Evolutionary conservation across 2,113 vertebrate species (phyloP).

Genomic region (Xiphorhynchus elegans): DNA sequence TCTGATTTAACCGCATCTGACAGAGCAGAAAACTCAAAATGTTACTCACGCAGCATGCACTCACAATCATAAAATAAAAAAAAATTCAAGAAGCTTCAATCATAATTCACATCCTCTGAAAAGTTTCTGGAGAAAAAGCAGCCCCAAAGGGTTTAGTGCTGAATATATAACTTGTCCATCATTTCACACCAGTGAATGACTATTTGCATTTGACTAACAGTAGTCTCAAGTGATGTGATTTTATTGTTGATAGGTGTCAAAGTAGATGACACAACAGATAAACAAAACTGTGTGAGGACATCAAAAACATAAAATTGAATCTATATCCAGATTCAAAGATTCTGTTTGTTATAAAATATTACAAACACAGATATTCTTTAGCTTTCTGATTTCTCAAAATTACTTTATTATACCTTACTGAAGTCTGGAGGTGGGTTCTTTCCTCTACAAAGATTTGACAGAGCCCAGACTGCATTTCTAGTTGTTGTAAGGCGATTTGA

Average conservation of each 20-base stretch:
- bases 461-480: conserved; percentile 91
- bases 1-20: not conserved
- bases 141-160: not conserved
- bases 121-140: not conserved
- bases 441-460: conserved; percentile 92
- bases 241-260: not conserved
- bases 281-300: not conserved
- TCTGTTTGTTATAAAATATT: not conserved
- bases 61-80: not conserved
- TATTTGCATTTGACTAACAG: not conserved
- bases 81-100: not conserved
- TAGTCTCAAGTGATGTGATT: not conserved
- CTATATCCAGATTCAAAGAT: not conserved
- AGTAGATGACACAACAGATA: not conserved
- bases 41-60: not conserved
- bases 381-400: not conserved
- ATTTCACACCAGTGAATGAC: not conserved
- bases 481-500: conserved; percentile 91
- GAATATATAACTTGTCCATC: not conserved
- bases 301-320: not conserved
- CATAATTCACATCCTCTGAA: not conserved
- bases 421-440: conserved; percentile 94
- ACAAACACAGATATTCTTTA: not conserved
- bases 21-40: not conserved
- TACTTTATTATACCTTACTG: conserved; percentile 80